Conservation (phyloP, 2,113 vertebrate genomes). For the Embiotoca jacksoni region DNA sequence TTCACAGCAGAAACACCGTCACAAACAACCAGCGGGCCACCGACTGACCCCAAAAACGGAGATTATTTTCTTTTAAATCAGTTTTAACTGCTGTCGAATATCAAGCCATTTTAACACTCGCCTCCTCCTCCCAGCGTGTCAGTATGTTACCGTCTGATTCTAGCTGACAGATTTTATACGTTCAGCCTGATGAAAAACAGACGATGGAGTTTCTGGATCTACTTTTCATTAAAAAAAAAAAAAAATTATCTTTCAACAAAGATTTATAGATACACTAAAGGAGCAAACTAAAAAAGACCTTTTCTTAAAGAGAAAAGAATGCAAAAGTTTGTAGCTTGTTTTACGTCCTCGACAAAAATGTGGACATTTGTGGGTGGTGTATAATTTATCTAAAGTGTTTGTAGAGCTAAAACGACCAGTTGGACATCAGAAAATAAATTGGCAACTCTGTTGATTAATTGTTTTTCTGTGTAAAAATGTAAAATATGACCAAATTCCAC, state of each 20-base stretch:
- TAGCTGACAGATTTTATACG: not conserved
- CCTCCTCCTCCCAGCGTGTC: not conserved
- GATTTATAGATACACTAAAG: not conserved
- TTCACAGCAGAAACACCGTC: slow-evolving; percentile 35
- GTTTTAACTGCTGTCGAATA: slow-evolving; percentile 25
- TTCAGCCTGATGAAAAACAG: slow-evolving; percentile 8
- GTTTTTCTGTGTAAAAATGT: no score
- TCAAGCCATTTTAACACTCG: not conserved
- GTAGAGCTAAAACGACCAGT: no score
- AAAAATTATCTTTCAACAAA: not conserved
- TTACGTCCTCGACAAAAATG: no score
- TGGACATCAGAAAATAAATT: no score
- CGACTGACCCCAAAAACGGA: not conserved
- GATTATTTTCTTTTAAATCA: not conserved
- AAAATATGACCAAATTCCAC: no score
- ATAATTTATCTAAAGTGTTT: no score
- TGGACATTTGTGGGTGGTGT: no score
- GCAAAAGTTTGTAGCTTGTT: not conserved
- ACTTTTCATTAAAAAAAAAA: not conserved
- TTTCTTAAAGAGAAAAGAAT: not conserved
- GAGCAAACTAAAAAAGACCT: not conserved
- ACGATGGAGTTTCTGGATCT: not conserved
- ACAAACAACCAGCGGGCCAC: slow-evolving; percentile 13
- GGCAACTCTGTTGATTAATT: no score
- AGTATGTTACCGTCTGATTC: not conserved